phyloP scores from a whole-genome alignment of 2,888 invertebrate species.

The Theretra japonica region DNA sequence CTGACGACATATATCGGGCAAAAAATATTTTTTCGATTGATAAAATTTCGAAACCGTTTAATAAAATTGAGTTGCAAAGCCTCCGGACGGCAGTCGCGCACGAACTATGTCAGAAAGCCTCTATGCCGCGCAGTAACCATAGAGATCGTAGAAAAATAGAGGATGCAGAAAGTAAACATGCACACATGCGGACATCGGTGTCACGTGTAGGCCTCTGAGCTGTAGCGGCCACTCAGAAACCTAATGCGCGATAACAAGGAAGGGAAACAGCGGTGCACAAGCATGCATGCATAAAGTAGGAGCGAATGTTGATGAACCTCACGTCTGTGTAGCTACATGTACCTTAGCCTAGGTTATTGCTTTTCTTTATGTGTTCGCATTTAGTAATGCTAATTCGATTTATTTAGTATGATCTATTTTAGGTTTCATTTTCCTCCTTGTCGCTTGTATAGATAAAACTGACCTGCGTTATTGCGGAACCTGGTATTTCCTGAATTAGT shows the following conservation, averaged over 20 bases:
- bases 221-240: slow-evolving; percentile 52
- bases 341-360: slow-evolving; percentile 25
- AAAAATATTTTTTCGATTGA: slow-evolving; percentile 51
- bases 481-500: background rate
- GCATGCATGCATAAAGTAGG: slow-evolving; percentile 83
- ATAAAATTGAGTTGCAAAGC: slow-evolving; percentile 67
- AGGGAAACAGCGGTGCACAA: slow-evolving; percentile 66
- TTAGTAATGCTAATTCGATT: background rate
- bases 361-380: background rate
- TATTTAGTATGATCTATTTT: background rate
- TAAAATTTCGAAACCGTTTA: slow-evolving; percentile 39
- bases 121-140: slow-evolving; percentile 85
- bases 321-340: background rate
- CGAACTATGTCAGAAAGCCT: slow-evolving; percentile 77
- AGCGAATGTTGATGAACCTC: slow-evolving; percentile 59
- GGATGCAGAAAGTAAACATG: slow-evolving; percentile 80
- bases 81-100: slow-evolving; percentile 71
- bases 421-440: background rate
- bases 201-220: slow-evolving; percentile 65
- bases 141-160: slow-evolving; percentile 83
- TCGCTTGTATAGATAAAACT: background rate
- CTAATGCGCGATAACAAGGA: slow-evolving; percentile 60
- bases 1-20: slow-evolving; percentile 78
- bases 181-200: slow-evolving; percentile 71
- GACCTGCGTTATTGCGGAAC: background rate